A percentile compares a stretch with the other conserved stretches of the same genome.
phyloP scores from a whole-genome alignment of 2,797 vertebrate species.

The Pelodytes ibericus region DNA sequence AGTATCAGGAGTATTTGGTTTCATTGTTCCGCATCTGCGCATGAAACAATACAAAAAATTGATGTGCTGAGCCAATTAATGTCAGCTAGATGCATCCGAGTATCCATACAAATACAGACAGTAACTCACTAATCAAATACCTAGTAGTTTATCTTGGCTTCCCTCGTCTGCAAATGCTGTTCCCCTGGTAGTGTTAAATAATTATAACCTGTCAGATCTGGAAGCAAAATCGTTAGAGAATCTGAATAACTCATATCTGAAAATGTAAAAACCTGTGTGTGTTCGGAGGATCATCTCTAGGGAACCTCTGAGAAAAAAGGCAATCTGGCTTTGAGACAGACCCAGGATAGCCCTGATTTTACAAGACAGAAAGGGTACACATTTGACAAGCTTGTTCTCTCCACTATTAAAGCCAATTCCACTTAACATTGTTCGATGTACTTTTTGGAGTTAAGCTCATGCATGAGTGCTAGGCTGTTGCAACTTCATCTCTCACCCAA shows the following conservation, averaged over 20 bases:
- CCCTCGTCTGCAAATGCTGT: slow-evolving; percentile 30
- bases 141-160: slow-evolving; percentile 43
- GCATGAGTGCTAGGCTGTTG: slow-evolving; percentile 15
- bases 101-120: slow-evolving; percentile 26
- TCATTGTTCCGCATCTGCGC: slow-evolving; percentile 42
- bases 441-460: slow-evolving; percentile 29
- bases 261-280: slow-evolving; percentile 32
- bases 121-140: slow-evolving; percentile 39
- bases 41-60: slow-evolving; percentile 31
- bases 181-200: slow-evolving; percentile 38
- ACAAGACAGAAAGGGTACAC: neutral
- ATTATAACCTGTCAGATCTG: slow-evolving; percentile 50
- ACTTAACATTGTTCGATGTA: slow-evolving; percentile 36
- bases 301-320: slow-evolving; percentile 16
- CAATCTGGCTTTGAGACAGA: slow-evolving; percentile 17
- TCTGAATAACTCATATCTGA: slow-evolving; percentile 28
- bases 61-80: slow-evolving; percentile 44
- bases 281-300: slow-evolving; percentile 12
- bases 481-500: slow-evolving; percentile 13
- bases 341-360: neutral
- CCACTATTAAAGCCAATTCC: slow-evolving; percentile 4
- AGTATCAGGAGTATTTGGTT: slow-evolving; percentile 34
- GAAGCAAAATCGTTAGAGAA: slow-evolving; percentile 38
- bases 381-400: neutral
- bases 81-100: slow-evolving; percentile 13